Conservation (phyloP, 2,113 vertebrate genomes). For the Motacilla alba region DNA sequence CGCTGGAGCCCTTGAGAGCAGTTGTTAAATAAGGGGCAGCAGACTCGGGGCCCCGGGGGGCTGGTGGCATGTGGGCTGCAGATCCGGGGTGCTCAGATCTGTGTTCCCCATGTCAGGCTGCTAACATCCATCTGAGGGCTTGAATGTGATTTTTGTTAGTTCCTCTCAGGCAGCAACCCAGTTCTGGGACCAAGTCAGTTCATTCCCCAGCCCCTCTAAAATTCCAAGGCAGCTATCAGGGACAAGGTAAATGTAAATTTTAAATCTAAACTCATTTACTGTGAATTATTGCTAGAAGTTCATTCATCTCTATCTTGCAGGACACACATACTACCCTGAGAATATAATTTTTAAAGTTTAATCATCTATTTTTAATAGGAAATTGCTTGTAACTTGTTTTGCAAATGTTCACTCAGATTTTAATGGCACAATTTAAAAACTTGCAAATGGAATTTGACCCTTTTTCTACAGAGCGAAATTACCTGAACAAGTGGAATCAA, state of each 20-base stretch:
- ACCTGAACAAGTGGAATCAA: constrained; percentile 9
- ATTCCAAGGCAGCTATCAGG: not conserved
- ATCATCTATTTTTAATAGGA: constrained; percentile 24
- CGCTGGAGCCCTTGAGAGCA: rapidly evolving
- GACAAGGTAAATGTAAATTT: not conserved
- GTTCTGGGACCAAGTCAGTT: not conserved
- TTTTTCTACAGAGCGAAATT: not conserved
- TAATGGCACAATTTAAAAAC: constrained; percentile 46
- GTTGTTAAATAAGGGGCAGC: not conserved
- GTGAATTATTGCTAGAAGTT: not conserved
- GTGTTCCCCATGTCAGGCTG: not conserved
- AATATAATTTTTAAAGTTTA: constrained; percentile 43
- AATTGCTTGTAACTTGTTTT: constrained; percentile 48
- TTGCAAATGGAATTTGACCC: constrained; percentile 38
- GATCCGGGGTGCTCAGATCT: rapidly evolving
- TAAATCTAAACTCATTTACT: constrained; percentile 6
- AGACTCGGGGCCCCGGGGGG: rapidly evolving
- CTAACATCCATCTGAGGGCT: not conserved
- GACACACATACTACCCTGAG: not conserved
- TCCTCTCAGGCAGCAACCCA: not conserved
- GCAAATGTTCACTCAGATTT: constrained; percentile 20
- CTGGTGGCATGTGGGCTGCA: rapidly evolving
- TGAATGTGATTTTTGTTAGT: not conserved
- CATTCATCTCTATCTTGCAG: not conserved
- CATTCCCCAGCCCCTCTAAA: not conserved